Evolutionary conservation across 1,140 invertebrate species (phyloP), one percentile per base, ranked within the genome.

Genomic region (Macrotrachela quadricornifera): DNA sequence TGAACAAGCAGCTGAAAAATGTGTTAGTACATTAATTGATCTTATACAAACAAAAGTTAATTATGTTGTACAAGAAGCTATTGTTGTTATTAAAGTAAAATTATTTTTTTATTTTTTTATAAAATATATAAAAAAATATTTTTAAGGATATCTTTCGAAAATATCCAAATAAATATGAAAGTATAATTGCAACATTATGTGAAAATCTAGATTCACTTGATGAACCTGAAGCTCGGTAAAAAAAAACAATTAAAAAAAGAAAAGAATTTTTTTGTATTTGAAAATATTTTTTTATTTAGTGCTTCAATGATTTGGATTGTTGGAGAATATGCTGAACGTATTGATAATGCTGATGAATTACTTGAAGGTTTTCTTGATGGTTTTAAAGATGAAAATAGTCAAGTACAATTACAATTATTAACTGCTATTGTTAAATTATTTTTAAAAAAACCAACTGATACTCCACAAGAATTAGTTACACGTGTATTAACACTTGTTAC

Each of bases 251-350:
- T n/a, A n/a, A n/a, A n/a, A n/a, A n/a, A n/a, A n/a, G n/a, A n/a
- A n/a, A n/a, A n/a, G n/a, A n/a, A n/a, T n/a, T n/a, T n/a, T n/a
- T n/a, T n/a, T n/a, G n/a, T n/a, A 30, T 4, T 30, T 30, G 2
- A 30, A 30, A 30, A 4, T 30, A 30, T 30, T 30, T 30, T n/a
- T n/a, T n/a, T n/a, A n/a, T n/a, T 4, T 8, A 30, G 21, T 61
- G 94, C 91, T 13, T 95, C 88, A 0, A 99, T 99, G 94, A 96
- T 99, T 58, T 99, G 94, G 94, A 99, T 99, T 58, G 95, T 99
- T 68, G 94, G 74, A 43, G 91, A 58, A 83, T 99, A 99, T 71
- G 94, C 94, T 0, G 94, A 99, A 64, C 77, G 94, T 59, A 99
- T 99, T 61, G 94, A 99, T 68, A 99, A 99, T 71, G 94, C 94